Base-by-base conservation (phyloP, 1,140 invertebrate genomes). In the Drosophila tristis region DNA sequence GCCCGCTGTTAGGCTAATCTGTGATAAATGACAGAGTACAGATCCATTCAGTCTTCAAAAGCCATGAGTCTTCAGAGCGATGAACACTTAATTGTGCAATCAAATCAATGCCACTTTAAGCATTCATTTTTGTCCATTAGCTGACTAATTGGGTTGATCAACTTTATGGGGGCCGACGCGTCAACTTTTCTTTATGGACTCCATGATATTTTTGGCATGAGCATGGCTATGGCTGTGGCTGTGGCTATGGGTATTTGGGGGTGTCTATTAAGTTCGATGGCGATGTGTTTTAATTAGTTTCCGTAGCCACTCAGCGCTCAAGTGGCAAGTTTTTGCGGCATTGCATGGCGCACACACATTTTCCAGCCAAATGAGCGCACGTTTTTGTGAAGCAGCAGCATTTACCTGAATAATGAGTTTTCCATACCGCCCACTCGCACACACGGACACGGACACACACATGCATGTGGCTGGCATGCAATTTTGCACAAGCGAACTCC, bases 341-440 rank as follows among this genome's bases (percentile, higher is more conserved):
- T 39, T 39, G 35, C 35, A 39, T 59, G 48, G 35, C 65, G 35
- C 65, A 56, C 29, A 42, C 54, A 47, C 50, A 85, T 72, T 72
- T 80, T 80, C 58, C 72, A 76, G 39, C 51, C 62, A 77, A 84
- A 85, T 85, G 72, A 76, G 66, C 81, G 67, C 73, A 85, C 66
- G 76, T 80, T 84, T 81, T 67, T 68, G 62, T 48, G 63, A 39
- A 39, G 35, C 25, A 53, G 64, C 74, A 57, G 68, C 67, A 59
- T 67, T 85, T 86, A 86, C 80, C 80, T 86, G 81, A 85, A 86
- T 85, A 85, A 85, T 85, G 81, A 85, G 80, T 80, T 85, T 78
- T 64, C 61, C 70, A 51, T 68, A 31, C 44, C 42, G 15, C 45
- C 25, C 20, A 11, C 20, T 13, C 13, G 9, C 25, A 39, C 48